Evolutionary conservation across 1,140 invertebrate species (phyloP), one percentile per base, ranked within the genome.

Genomic region (Pinna nobilis): DNA sequence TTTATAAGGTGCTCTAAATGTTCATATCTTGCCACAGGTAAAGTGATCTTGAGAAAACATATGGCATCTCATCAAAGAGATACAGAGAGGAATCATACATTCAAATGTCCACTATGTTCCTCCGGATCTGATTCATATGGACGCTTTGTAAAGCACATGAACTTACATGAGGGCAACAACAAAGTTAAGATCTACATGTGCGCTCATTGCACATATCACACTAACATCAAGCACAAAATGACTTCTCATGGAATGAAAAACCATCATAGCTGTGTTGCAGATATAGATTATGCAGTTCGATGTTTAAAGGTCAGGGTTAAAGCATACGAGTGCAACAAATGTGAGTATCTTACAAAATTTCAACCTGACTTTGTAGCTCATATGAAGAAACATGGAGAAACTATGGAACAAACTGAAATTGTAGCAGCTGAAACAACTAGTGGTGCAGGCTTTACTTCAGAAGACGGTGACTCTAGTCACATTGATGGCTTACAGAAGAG

Each of bases 121-220:
- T 32, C 61, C 23, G 49, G 39, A 32, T 44, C 41, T 37, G 60
- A 75, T 53, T 51, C 30, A 28, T 50, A 65, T 23, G 28, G 32
- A n/a, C 51, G 70, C 32, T 69, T 75, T 20, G 53, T 59, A 59
- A 67, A 41, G 25, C 73, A 75, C 18, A 59, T 75, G 28, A 70
- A 70, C 44, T 51, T 70, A 41, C 73, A 75, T 57, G 59, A 68
- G 23, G 72, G 72, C 6, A 41, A 69, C 2, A 57, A 63, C 44
- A 20, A 65, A 13, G 37, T 63, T 37, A 39, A 57, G 13, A 32
- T 72, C 9, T 72, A 66, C 6, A 66, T 66, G 23, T 72, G 70
- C 28, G 39, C 44, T 11, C 70, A 65, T 33, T 72, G 70, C 41
- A 37, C 44, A 47, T 72, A 61, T 47, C 60, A 63, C 47, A 66